These are phyloP conservation scores for Ctenicera cuprea DNA, from an alignment of 2,888 invertebrate species.

Conservation along the genomic window DNA sequence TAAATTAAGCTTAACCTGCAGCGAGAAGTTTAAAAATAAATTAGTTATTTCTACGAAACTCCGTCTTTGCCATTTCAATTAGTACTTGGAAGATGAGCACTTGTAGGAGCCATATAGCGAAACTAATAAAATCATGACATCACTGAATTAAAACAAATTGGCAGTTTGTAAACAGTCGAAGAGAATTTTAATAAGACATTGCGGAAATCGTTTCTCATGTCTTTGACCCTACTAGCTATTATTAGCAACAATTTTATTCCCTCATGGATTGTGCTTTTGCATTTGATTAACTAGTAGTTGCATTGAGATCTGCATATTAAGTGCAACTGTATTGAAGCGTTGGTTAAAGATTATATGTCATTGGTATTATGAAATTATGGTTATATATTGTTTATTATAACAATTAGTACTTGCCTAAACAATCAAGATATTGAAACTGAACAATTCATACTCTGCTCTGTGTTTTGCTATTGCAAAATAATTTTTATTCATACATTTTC, in stretches of 20 bases:
- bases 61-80: background rate
- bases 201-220: slow-evolving; percentile 25
- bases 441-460: too few relatives aligned
- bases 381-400: too few relatives aligned
- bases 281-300: slow-evolving; percentile 20
- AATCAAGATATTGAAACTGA: too few relatives aligned
- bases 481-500: too few relatives aligned
- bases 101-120: background rate
- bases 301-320: slow-evolving; percentile 3
- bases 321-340: background rate
- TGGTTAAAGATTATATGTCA: too few relatives aligned
- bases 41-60: background rate
- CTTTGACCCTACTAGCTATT: slow-evolving; percentile 21
- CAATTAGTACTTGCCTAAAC: too few relatives aligned
- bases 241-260: slow-evolving; percentile 10
- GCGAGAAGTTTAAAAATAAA: background rate
- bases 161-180: slow-evolving; percentile 25
- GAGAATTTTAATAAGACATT: slow-evolving; percentile 27
- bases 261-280: slow-evolving; percentile 7
- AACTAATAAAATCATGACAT: slow-evolving; percentile 35
- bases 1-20: slow-evolving; percentile 5
- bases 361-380: too few relatives aligned
- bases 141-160: slow-evolving; percentile 32
- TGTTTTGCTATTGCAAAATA: too few relatives aligned
- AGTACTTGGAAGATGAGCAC: background rate